These are phyloP conservation scores for Anaspis maculata DNA, from an alignment of 2,888 invertebrate species.

Conservation along the genomic window DNA sequence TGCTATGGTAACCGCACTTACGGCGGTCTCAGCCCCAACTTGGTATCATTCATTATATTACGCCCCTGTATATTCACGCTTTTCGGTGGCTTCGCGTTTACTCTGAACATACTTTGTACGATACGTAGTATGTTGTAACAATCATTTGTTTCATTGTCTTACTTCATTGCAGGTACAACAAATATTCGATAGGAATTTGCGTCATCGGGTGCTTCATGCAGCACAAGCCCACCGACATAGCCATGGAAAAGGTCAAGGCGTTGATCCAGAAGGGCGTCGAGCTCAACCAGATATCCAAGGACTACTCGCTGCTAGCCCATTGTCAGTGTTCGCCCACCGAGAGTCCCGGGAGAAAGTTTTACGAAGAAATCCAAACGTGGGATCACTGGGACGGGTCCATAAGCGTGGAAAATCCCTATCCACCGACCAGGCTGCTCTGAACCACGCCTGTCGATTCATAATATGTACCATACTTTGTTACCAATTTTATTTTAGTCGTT, in stretches of 20 bases:
- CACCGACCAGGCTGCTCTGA: neutral
- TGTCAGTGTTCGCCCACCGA: constrained; percentile 46
- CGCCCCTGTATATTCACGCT: no score
- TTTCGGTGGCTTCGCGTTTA: no score
- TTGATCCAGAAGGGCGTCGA: constrained; percentile 44
- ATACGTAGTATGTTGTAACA: no score
- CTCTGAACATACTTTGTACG: no score
- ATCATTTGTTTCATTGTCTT: no score
- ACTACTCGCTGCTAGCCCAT: constrained; percentile 46
- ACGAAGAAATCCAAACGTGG: constrained; percentile 48
- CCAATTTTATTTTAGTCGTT: no score
- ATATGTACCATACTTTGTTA: no score
- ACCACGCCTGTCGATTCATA: no score
- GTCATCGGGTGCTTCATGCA: constrained; percentile 47
- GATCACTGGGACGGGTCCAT: constrained; percentile 37
- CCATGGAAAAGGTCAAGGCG: constrained; percentile 41
- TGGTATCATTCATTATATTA: no score
- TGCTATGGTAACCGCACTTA: no score
- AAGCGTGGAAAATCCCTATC: constrained; percentile 7
- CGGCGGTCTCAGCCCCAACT: no score
- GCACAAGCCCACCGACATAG: constrained; percentile 38
- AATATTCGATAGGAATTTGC: constrained; percentile 43
- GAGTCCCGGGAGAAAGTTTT: constrained; percentile 47
- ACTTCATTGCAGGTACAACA: no score
- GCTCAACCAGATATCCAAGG: constrained; percentile 40